Conservation (phyloP, 2,888 invertebrate genomes). For the Coelinius sp. region DNA sequence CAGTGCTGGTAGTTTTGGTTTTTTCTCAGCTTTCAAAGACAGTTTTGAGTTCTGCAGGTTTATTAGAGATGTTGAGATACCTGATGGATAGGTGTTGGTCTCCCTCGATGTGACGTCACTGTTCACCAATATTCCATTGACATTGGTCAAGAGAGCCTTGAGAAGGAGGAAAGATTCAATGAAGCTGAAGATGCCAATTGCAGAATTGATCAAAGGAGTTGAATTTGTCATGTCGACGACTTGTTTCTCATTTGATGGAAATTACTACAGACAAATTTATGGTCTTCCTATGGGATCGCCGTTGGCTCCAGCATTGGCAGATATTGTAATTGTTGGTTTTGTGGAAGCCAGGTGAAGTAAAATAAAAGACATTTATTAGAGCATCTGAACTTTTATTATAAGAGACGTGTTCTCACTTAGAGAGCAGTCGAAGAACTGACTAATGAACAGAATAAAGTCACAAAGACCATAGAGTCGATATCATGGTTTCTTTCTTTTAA, state of each 20-base stretch:
- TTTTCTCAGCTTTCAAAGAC: not conserved
- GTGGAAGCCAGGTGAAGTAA: too few relatives aligned
- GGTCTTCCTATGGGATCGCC: constrained; percentile 39
- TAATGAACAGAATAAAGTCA: too few relatives aligned
- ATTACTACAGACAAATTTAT: constrained; percentile 13
- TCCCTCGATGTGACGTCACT: not conserved
- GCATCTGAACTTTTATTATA: too few relatives aligned
- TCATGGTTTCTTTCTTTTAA: too few relatives aligned
- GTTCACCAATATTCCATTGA: not conserved
- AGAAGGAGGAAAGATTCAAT: not conserved
- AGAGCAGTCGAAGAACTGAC: too few relatives aligned
- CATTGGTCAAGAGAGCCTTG: not conserved
- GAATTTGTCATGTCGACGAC: constrained; percentile 3
- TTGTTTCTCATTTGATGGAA: not conserved
- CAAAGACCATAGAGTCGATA: too few relatives aligned
- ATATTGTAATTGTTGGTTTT: too few relatives aligned
- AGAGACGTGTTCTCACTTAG: too few relatives aligned
- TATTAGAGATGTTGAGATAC: not conserved
- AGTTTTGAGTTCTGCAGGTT: not conserved
- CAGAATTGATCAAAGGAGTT: not conserved
- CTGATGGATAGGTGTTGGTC: not conserved
- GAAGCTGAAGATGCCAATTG: not conserved
- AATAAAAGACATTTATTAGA: too few relatives aligned
- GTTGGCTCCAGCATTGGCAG: constrained; percentile 5
- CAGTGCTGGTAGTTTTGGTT: not conserved